These are phyloP conservation scores for Stenodera caucasica DNA, from an alignment of 2,888 invertebrate genomes.

Conservation along the genomic window DNA sequence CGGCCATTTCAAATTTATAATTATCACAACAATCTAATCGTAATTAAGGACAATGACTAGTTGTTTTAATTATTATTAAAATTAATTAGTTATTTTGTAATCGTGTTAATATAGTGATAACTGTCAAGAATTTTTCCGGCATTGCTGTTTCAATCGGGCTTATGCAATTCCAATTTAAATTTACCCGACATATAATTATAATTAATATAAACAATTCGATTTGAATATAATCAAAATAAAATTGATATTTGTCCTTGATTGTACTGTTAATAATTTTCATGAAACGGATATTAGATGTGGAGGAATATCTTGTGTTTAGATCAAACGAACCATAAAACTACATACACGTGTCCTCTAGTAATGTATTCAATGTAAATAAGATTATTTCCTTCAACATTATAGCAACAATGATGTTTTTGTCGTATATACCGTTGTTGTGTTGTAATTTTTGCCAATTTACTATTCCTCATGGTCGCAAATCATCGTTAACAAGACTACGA, in stretches of 20 bases:
- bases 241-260: background rate
- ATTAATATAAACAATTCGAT: background rate
- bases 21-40: slow-evolving; percentile 3
- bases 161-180: background rate
- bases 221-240: background rate
- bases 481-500: slow-evolving; percentile 14
- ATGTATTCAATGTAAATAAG: slow-evolving; percentile 7
- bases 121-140: slow-evolving; percentile 2
- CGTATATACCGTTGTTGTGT: slow-evolving; percentile 10
- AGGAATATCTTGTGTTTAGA: background rate
- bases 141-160: background rate
- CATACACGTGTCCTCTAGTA: background rate
- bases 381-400: background rate
- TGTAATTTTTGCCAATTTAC: slow-evolving; percentile 10
- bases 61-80: background rate
- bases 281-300: background rate
- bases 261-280: background rate
- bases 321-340: slow-evolving; percentile 5
- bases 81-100: background rate
- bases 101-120: background rate
- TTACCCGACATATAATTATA: background rate
- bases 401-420: slow-evolving; percentile 3
- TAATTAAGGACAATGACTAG: slow-evolving; percentile 8
- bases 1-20: slow-evolving; percentile 2
- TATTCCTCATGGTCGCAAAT: background rate